A percentile compares a stretch with the other conserved stretches of the same genome.
phyloP scores from a whole-genome alignment of 1,140 invertebrate genomes.

The Pemphigus obesinymphae region DNA sequence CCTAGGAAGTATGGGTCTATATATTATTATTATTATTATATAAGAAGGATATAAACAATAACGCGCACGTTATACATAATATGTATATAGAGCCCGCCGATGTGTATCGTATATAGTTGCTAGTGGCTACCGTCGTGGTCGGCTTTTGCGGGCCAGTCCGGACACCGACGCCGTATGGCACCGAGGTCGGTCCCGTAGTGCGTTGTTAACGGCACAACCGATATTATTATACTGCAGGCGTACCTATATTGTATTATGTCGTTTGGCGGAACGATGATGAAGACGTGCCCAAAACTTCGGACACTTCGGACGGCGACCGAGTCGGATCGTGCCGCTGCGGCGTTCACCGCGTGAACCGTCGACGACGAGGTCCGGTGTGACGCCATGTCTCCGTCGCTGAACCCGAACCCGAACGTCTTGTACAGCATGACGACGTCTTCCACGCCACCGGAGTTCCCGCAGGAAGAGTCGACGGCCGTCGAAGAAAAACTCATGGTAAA shows the following conservation, averaged over 20 bases:
- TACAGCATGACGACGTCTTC: not conserved
- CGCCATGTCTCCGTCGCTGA: conserved; percentile 8
- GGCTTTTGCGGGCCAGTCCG: not conserved
- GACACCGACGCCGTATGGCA: not conserved
- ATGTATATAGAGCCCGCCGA: too few relatives aligned
- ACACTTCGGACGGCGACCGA: not conserved
- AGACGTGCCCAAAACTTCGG: too few relatives aligned
- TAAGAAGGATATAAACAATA: too few relatives aligned
- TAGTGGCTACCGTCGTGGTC: conserved; percentile 7
- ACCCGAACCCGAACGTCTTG: not conserved
- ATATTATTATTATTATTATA: too few relatives aligned
- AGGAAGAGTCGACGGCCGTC: conserved; percentile 15
- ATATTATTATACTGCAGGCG: too few relatives aligned
- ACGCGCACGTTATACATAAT: too few relatives aligned
- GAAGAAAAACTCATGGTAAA: conserved; percentile 38
- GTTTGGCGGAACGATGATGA: too few relatives aligned
- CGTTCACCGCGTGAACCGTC: too few relatives aligned
- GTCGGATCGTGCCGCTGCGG: not conserved
- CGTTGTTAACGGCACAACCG: too few relatives aligned
- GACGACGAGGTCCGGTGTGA: not conserved
- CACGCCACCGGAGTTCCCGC: not conserved
- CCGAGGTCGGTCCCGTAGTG: too few relatives aligned
- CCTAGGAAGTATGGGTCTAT: too few relatives aligned
- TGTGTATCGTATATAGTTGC: not conserved
- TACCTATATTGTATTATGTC: too few relatives aligned